Conservation (phyloP, 2,113 vertebrate genomes). For the Limnothrissa miodon region DNA sequence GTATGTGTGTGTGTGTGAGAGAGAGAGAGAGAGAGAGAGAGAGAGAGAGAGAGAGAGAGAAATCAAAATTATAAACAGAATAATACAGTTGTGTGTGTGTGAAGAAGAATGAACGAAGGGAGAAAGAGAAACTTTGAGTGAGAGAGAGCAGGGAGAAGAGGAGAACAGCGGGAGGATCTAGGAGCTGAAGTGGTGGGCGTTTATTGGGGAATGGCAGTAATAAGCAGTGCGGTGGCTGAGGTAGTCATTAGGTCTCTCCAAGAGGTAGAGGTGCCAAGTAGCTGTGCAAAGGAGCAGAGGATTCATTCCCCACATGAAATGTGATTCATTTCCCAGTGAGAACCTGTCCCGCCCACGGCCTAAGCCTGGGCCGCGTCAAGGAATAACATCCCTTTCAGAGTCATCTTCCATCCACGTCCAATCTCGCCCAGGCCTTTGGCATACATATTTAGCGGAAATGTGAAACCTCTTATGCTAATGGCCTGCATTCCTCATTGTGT, state of each 20-base stretch:
- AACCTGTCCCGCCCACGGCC: background rate
- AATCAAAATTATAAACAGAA: too few relatives aligned
- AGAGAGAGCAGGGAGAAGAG: background rate
- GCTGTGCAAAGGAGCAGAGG: background rate
- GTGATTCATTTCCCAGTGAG: too few relatives aligned
- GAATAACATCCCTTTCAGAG: background rate
- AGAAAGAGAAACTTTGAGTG: background rate
- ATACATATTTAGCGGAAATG: background rate
- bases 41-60: background rate
- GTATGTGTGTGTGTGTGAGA: background rate
- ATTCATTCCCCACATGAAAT: constrained; percentile 1
- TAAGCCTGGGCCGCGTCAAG: background rate
- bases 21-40: background rate
- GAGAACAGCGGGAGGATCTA: background rate
- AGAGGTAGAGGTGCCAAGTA: background rate
- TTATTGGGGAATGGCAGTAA: background rate
- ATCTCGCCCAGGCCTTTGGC: background rate
- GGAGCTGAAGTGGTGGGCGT: background rate
- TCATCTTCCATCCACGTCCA: background rate
- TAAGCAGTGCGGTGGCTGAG: background rate
- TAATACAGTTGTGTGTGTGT: background rate
- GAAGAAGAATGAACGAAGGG: background rate
- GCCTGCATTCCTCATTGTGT: background rate
- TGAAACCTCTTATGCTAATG: constrained; percentile 5
- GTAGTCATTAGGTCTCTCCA: background rate